phyloP scores from a whole-genome alignment of 2,888 invertebrate species.

The Megaustenia siamemsis region DNA sequence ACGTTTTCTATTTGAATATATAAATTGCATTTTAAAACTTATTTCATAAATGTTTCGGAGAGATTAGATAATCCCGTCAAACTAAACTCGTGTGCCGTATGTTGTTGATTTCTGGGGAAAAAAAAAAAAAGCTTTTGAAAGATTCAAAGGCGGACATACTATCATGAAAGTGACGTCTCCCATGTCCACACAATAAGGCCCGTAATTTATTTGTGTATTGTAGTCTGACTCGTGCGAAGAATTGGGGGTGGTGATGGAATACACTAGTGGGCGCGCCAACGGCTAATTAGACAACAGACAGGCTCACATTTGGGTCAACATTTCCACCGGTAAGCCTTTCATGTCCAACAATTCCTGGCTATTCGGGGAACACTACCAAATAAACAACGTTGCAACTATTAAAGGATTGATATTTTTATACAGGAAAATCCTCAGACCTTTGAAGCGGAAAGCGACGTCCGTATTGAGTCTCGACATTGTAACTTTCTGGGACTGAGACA shows the following conservation, averaged over 20 bases:
- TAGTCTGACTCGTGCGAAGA: too few relatives aligned
- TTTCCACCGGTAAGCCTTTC: not conserved
- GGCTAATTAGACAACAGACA: not conserved
- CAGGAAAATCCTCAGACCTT: slow-evolving; percentile 5
- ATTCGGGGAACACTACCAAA: not conserved
- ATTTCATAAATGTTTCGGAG: too few relatives aligned
- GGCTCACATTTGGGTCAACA: not conserved
- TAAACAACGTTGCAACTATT: slow-evolving; percentile 9
- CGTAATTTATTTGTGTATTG: too few relatives aligned
- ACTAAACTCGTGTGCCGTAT: too few relatives aligned
- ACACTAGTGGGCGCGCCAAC: not conserved
- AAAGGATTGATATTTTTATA: slow-evolving; percentile 18
- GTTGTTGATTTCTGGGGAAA: too few relatives aligned
- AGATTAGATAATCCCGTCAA: too few relatives aligned
- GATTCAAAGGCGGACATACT: too few relatives aligned
- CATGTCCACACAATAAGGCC: too few relatives aligned
- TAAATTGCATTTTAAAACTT: too few relatives aligned
- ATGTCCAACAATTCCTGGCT: not conserved
- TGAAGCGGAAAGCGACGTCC: not conserved
- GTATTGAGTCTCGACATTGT: not conserved
- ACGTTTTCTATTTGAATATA: too few relatives aligned
- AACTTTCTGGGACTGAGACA: not conserved
- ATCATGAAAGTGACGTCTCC: too few relatives aligned
- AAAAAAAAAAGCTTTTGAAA: too few relatives aligned
- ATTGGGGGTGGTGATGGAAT: not conserved